Evolutionary conservation across 1,140 invertebrate species (phyloP).

Genomic region (Planococcus citri): DNA sequence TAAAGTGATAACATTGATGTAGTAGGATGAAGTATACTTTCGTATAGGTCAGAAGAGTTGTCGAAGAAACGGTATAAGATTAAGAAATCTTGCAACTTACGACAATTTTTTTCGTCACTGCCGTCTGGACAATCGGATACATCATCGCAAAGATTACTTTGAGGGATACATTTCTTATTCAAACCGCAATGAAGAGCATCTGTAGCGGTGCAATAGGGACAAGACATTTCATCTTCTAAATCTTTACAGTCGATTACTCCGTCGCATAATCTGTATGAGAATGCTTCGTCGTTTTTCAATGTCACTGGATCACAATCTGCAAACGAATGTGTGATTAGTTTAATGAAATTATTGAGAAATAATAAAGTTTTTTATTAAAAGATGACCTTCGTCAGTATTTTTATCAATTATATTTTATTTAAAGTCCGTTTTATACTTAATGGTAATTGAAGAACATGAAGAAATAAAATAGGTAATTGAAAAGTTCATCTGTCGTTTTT

Average conservation of each 20-base stretch:
- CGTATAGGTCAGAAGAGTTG: not conserved
- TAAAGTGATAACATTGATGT: not conserved
- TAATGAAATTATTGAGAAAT: not conserved
- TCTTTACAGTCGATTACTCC: constrained; percentile 74
- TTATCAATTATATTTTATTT: no score
- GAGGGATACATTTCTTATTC: constrained; percentile 56
- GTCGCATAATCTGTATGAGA: constrained; percentile 54
- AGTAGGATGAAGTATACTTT: not conserved
- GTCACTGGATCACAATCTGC: constrained; percentile 22
- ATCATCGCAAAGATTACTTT: constrained; percentile 62
- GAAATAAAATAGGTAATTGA: no score
- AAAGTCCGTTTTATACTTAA: no score
- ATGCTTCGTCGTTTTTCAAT: constrained; percentile 27
- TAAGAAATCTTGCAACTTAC: constrained; percentile 42
- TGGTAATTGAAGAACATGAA: no score
- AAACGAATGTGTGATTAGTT: not conserved
- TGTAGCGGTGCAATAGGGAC: constrained; percentile 54
- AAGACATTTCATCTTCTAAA: constrained; percentile 62
- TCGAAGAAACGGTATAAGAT: not conserved
- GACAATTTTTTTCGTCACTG: constrained; percentile 70
- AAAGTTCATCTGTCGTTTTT: no score
- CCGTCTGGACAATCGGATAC: constrained; percentile 69
- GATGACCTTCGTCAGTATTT: no score
- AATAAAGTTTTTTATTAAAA: no score
- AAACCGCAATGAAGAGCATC: constrained; percentile 61